Base-by-base conservation (phyloP, 2,888 invertebrate genomes). In the Folsomia manolachei region DNA sequence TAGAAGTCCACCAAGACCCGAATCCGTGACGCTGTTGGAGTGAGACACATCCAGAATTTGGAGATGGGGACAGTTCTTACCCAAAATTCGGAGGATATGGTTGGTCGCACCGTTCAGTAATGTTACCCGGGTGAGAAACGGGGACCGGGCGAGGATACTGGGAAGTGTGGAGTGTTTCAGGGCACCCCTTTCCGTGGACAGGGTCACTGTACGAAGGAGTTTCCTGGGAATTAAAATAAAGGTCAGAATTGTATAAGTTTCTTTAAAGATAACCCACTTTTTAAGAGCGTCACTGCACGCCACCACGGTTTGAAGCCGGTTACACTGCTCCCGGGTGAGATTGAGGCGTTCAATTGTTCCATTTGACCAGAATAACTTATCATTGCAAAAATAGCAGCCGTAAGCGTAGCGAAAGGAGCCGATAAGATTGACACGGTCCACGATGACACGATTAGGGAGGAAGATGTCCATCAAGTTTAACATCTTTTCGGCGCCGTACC, bases 91-190 rank as follows among this genome's bases (percentile, higher is more conserved):
- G 9, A 77, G 18, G 1, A 71, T 61, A 51, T 75, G 75, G 25
- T 77, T 69, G n/a, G 73, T 73, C 0, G 73, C 75, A 19, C 77
- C 77, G 14, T 70, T 72, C 2, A 75, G n/a, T 1, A 77, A 23
- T 1, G 74, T 74, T 1, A 77, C 39, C 19, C 27, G 53, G 2
- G 72, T 75, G n/a, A 77, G 56, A 1, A 63, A 62, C 26, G 60
- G 53, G 2, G 69, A 71, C 56, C 72, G 53, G 1, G 75, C 73
- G 11, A 77, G 26, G 26, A 75, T 69, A 7, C 66, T 69, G 0
- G 73, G 73, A 1, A 77, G 39, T 19, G 65, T 73, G 25, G 75
- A 73, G 1, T 2, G 1, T 21, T 39, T 51, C 0, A 74, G 23
- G 19, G 69, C 39, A 2, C 69, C 71, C 11, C 71, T 26, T 19